phyloP scores from a whole-genome alignment of 2,797 vertebrate species.

The Cyclopterus lumpus region DNA sequence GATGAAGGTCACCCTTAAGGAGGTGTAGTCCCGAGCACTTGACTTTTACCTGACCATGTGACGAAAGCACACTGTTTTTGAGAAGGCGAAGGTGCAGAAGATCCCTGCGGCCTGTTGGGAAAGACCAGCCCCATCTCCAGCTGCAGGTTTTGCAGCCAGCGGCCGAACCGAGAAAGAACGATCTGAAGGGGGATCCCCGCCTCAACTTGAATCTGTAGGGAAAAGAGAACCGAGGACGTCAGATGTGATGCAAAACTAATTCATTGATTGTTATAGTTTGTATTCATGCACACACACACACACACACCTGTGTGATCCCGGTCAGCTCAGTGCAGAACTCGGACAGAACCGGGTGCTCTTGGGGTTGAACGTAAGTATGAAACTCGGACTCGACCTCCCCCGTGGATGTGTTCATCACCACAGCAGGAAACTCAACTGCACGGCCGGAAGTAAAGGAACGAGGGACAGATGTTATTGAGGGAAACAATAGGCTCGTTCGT shows the following conservation, averaged over 20 bases:
- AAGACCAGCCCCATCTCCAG: constrained; percentile 87
- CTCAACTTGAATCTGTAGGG: constrained; percentile 90
- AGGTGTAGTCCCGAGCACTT: not conserved
- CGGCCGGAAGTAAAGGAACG: not conserved
- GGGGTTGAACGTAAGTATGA: constrained; percentile 92
- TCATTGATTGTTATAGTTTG: not conserved
- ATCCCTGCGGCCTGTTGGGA: constrained; percentile 45
- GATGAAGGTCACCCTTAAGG: not conserved
- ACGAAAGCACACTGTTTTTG: constrained; percentile 88
- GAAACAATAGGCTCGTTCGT: not conserved
- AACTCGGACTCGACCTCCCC: constrained; percentile 92
- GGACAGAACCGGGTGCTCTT: constrained; percentile 90
- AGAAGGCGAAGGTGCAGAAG: constrained; percentile 47
- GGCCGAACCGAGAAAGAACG: constrained; percentile 91
- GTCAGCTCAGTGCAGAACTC: constrained; percentile 93
- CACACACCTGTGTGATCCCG: constrained; percentile 89
- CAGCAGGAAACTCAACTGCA: constrained; percentile 94
- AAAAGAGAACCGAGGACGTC: constrained; percentile 27
- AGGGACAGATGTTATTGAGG: not conserved
- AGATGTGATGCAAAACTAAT: not conserved
- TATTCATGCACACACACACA: too few relatives aligned
- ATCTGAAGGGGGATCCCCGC: constrained; percentile 90
- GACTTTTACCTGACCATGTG: constrained; percentile 93
- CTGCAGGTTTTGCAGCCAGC: constrained; percentile 90
- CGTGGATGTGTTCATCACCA: constrained; percentile 88